Evolutionary conservation across 2,797 vertebrate genomes (phyloP), one percentile per base, ranked within the genome.

Genomic region (Cyprinodon diabolis): DNA sequence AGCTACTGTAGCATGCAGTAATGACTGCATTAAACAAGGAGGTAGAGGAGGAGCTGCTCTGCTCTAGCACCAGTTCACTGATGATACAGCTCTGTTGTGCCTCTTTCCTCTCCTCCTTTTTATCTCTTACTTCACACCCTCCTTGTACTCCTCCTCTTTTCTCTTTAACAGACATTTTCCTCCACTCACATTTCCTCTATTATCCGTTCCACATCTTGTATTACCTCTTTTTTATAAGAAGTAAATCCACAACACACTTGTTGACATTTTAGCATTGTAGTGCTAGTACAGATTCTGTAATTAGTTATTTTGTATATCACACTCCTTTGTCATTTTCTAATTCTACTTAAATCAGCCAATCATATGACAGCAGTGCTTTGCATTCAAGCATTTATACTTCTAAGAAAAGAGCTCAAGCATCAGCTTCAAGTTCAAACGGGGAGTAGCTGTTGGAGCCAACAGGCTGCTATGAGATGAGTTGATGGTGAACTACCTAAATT

Each of bases 11-110:
- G 37, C 15, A 43, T 17, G 45, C 30, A 25, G 13, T 48, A 17
- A 52, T 43, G 63, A 17, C 68, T 71, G 70, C 23, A 11, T 63
- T 3, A 19, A 4, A 17, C 19, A 9, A 7, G 9, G 43, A 71
- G 62, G 62, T 37, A 75, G 74, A 77, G 69, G 30, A 71, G 58
- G 35, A 74, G 69, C 79, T 72, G 80, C 72, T 72, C 87, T 80
- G 84, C 85, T 86, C 87, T 81, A 57, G 83, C 51, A 57, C 74
- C 72, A 25, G 78, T 48, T 68, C 49, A 77, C 51, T 78, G 82
- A 88, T 87, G 84, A 86, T 88, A 86, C 86, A 89, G 88, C 80
- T 63, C 74, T 77, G 78, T 79, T 72, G 67, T 75, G 82, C 81
- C 69, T 54, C 81, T 73, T 70, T 79, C 25, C 75, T 81, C 85